A percentile compares a stretch with the other conserved stretches of the same genome.
Conservation (phyloP, 2,888 invertebrate species). For the Byasa hedistus region DNA sequence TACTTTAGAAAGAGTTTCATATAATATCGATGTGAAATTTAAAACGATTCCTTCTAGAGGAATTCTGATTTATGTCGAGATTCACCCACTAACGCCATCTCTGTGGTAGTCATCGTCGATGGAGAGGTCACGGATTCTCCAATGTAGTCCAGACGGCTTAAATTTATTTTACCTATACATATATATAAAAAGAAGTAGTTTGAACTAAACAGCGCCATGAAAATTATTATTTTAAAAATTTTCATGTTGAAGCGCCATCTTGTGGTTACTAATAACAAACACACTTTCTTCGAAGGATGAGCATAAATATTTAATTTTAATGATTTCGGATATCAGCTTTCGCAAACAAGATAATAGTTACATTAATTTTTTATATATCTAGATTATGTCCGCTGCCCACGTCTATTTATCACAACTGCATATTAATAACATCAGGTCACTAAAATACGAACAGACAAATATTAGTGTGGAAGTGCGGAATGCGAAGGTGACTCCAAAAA, state of each 20-base stretch:
- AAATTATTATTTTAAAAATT: neutral
- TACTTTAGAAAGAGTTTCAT: no score
- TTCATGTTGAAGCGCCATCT: neutral
- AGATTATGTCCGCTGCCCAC: slow-evolving; percentile 8
- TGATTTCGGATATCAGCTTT: neutral
- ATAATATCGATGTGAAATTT: no score
- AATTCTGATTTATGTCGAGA: no score
- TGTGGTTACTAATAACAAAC: neutral
- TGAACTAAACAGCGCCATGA: neutral
- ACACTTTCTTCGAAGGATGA: neutral
- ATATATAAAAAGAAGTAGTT: no score
- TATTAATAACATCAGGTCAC: slow-evolving; percentile 11
- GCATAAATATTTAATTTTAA: neutral
- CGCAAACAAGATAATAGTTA: neutral
- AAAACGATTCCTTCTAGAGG: no score
- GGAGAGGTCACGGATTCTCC: no score
- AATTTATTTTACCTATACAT: no score
- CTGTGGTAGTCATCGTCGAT: no score
- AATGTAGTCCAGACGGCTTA: no score
- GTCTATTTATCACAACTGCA: slow-evolving; percentile 16
- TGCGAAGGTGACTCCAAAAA: slow-evolving; percentile 8
- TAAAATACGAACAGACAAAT: slow-evolving; percentile 12
- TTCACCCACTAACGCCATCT: no score
- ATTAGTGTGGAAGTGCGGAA: slow-evolving; percentile 1
- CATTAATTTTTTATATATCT: neutral